Conservation (phyloP, 1,140 invertebrate species). For the Listronotus oregonensis region DNA sequence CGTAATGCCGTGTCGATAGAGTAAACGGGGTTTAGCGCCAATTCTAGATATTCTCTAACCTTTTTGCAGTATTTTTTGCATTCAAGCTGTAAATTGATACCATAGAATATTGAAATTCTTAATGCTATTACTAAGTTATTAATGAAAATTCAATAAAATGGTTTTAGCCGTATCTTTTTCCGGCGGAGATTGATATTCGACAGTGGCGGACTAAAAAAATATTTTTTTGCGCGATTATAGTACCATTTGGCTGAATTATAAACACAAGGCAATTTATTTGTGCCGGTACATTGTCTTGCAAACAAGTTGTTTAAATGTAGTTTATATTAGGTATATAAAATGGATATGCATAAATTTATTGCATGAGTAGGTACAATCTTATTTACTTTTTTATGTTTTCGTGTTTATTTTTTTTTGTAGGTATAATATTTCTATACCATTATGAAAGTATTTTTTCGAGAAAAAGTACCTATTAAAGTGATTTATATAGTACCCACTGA, state of each 20-base stretch:
- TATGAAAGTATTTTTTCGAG: no score
- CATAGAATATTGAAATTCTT: neutral
- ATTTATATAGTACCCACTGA: no score
- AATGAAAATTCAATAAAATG: conserved; percentile 4
- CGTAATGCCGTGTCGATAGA: conserved; percentile 27
- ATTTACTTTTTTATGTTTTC: no score
- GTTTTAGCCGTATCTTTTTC: conserved; percentile 9
- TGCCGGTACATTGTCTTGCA: conserved; percentile 1
- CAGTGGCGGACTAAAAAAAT: conserved; percentile 24
- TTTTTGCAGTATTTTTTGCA: conserved; percentile 13
- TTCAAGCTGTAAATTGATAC: neutral
- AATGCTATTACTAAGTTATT: neutral
- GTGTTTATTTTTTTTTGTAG: no score
- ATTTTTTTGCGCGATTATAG: neutral
- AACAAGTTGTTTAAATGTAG: conserved; percentile 11
- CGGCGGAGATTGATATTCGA: conserved; percentile 13
- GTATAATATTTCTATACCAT: no score
- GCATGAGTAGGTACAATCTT: no score
- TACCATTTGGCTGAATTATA: conserved; percentile 2
- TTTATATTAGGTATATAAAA: no score
- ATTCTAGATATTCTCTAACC: neutral
- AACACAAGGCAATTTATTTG: conserved; percentile 10
- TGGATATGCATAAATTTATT: no score
- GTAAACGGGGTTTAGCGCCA: conserved; percentile 15
- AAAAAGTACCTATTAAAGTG: no score